Evolutionary conservation across 2,888 invertebrate genomes (phyloP).

Genomic region (Hymenopus coronatus): DNA sequence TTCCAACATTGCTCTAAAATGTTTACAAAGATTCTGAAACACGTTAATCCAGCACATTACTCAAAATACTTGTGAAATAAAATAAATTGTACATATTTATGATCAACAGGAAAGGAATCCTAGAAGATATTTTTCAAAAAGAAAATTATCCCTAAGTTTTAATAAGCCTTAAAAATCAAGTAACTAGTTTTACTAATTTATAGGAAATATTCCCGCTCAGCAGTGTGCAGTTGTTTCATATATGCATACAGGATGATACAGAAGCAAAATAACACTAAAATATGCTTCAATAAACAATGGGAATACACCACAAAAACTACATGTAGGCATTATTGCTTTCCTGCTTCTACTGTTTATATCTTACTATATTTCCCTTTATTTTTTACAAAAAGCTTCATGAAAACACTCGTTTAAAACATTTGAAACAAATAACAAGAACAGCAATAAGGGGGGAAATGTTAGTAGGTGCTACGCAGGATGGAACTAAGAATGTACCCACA

Average conservation of each 20-base stretch:
- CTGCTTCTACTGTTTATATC: neutral
- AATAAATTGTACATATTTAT: no score
- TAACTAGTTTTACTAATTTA: no score
- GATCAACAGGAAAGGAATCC: neutral
- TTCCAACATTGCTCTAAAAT: no score
- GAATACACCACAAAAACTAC: neutral
- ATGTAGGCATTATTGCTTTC: neutral
- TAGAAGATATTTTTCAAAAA: neutral
- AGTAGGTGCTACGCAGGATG: neutral
- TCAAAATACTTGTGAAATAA: no score
- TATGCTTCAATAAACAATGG: neutral
- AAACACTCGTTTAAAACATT: neutral
- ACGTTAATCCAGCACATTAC: no score
- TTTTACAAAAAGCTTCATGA: neutral
- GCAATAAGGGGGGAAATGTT: neutral
- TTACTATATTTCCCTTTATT: neutral
- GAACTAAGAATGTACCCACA: neutral
- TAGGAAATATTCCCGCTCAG: no score
- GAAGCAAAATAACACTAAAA: neutral
- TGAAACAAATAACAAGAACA: neutral
- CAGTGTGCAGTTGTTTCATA: neutral
- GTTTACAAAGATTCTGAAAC: no score
- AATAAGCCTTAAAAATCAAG: no score
- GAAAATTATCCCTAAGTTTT: no score
- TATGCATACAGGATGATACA: neutral